A percentile compares a stretch with the other conserved stretches of the same genome.
These are phyloP conservation scores for Lycocerus yunnanus DNA, from an alignment of 2,888 invertebrate genomes.

Conservation along the genomic window DNA sequence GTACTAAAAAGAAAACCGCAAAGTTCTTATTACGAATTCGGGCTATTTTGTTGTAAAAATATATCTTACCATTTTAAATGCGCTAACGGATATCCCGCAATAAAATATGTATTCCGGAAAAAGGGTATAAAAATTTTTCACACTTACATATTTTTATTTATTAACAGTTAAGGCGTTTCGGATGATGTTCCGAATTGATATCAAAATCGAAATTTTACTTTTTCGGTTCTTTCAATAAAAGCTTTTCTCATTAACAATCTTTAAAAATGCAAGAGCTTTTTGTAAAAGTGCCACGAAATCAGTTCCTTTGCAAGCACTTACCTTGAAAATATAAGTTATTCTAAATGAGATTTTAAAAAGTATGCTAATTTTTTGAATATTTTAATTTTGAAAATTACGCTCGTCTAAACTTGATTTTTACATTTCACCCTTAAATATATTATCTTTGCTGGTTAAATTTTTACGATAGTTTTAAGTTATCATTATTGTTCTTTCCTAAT, in stretches of 20 bases:
- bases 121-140: constrained; percentile 29
- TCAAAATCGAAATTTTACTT: neutral
- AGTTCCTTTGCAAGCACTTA: neutral
- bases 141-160: constrained; percentile 19
- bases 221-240: neutral
- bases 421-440: neutral
- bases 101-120: constrained; percentile 31
- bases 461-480: neutral
- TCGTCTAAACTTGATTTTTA: neutral
- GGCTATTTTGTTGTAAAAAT: neutral
- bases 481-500: neutral
- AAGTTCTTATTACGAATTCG: neutral
- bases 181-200: neutral
- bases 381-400: neutral
- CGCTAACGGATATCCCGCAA: constrained; percentile 32
- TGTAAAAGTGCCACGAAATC: neutral
- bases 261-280: neutral
- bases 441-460: neutral
- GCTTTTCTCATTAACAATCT: neutral
- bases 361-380: neutral
- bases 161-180: constrained; percentile 22
- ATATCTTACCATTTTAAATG: constrained; percentile 31
- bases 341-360: neutral
- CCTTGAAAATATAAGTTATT: neutral
- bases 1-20: neutral